phyloP scores from a whole-genome alignment of 2,113 vertebrate genomes.

The Tylochromis polylepis region DNA sequence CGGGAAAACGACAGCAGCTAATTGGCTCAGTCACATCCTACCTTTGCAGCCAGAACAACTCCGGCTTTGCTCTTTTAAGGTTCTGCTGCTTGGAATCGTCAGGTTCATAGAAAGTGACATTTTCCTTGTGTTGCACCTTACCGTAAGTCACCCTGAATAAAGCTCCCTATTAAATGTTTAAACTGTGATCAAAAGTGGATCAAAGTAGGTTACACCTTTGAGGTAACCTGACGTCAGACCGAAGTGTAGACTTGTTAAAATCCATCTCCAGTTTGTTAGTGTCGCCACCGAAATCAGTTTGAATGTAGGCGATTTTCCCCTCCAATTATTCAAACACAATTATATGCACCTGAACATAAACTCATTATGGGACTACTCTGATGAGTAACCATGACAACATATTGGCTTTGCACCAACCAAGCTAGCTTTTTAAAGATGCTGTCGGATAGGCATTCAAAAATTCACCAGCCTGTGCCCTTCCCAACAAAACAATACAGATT shows the following conservation, averaged over 20 bases:
- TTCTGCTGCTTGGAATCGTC: neutral
- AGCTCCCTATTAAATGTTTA: neutral
- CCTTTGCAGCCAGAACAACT: neutral
- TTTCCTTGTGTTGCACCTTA: neutral
- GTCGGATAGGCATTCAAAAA: neutral
- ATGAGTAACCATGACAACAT: neutral
- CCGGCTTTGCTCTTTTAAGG: neutral
- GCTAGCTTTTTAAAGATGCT: neutral
- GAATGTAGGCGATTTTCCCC: neutral
- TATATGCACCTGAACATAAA: neutral
- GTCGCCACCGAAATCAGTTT: neutral
- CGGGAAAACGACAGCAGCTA: neutral
- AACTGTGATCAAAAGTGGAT: neutral
- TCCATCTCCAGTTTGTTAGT: neutral
- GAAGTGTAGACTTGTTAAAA: accelerated
- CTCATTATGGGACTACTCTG: neutral
- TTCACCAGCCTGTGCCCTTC: neutral
- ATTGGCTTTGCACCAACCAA: accelerated
- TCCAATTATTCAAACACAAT: neutral
- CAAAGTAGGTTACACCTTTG: neutral
- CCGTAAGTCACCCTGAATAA: neutral
- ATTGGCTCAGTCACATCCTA: neutral
- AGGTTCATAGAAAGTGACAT: neutral
- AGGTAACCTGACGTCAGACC: neutral
- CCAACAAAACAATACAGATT: neutral